Conservation (phyloP, 2,888 invertebrate species). For the Idaea aversata region DNA sequence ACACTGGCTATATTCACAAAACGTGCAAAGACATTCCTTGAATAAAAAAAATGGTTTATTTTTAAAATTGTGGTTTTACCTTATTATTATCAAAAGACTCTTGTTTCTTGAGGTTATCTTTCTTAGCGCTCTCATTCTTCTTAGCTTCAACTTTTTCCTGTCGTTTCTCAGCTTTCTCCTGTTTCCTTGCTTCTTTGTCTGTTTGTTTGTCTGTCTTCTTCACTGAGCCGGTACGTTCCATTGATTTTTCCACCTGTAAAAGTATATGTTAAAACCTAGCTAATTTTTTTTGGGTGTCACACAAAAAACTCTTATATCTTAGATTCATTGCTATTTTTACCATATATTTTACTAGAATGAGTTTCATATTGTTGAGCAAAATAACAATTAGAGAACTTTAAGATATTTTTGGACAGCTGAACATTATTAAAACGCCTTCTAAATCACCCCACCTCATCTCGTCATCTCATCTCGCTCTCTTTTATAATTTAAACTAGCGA, state of each 20-base stretch:
- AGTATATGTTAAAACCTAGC: not conserved
- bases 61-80: conserved; percentile 34
- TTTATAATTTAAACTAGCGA: too few relatives aligned
- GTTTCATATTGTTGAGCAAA: too few relatives aligned
- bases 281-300: too few relatives aligned
- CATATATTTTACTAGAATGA: too few relatives aligned
- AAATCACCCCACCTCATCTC: too few relatives aligned
- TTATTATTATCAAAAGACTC: conserved; percentile 67
- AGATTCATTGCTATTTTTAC: too few relatives aligned
- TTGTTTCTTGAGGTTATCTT: conserved; percentile 60
- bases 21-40: not conserved
- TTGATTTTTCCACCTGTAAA: conserved; percentile 36
- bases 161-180: conserved; percentile 50
- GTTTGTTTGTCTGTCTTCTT: conserved; percentile 50
- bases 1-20: not conserved
- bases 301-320: too few relatives aligned
- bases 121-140: conserved; percentile 60
- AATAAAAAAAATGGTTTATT: not conserved
- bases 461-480: too few relatives aligned
- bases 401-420: too few relatives aligned
- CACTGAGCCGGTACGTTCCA: conserved; percentile 59
- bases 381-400: too few relatives aligned
- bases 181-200: conserved; percentile 52
- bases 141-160: conserved; percentile 63
- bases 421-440: too few relatives aligned